Conservation (phyloP, 2,113 vertebrate genomes). For the Toxotes chatareus region DNA sequence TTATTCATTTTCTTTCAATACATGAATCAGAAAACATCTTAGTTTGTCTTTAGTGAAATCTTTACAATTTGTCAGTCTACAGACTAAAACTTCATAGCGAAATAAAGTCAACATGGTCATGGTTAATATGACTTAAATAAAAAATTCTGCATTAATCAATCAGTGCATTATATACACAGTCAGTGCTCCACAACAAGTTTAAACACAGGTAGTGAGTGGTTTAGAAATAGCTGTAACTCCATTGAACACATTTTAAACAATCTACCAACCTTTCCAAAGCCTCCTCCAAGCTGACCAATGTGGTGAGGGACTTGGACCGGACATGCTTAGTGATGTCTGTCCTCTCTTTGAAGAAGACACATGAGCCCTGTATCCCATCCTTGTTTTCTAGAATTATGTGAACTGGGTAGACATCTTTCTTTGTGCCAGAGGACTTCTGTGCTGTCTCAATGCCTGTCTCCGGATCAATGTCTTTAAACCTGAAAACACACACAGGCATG, state of each 20-base stretch:
- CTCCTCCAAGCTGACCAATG: conserved; percentile 81
- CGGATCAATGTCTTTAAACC: conserved; percentile 89
- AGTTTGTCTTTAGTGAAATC: too few relatives aligned
- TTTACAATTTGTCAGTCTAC: too few relatives aligned
- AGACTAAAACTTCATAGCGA: too few relatives aligned
- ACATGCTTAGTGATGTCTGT: conserved; percentile 85
- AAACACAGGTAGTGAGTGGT: not conserved
- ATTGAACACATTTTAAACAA: not conserved
- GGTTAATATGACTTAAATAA: too few relatives aligned
- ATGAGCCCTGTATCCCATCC: conserved; percentile 92
- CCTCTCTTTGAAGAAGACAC: conserved; percentile 88
- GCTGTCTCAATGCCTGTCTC: conserved; percentile 87
- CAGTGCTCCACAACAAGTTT: not conserved
- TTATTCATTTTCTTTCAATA: too few relatives aligned
- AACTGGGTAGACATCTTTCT: conserved; percentile 90
- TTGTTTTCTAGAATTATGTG: conserved; percentile 88
- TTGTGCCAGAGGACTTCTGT: not conserved
- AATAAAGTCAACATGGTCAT: too few relatives aligned
- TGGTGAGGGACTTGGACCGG: conserved; percentile 82
- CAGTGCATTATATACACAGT: not conserved
- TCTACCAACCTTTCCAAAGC: conserved; percentile 83
- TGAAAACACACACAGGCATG: conserved; percentile 65
- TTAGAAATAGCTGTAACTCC: not conserved
- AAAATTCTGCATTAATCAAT: not conserved
- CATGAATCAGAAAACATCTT: too few relatives aligned